These are phyloP conservation scores for Andricus grossulariae DNA, from an alignment of 1,140 invertebrate species.

Conservation along the genomic window DNA sequence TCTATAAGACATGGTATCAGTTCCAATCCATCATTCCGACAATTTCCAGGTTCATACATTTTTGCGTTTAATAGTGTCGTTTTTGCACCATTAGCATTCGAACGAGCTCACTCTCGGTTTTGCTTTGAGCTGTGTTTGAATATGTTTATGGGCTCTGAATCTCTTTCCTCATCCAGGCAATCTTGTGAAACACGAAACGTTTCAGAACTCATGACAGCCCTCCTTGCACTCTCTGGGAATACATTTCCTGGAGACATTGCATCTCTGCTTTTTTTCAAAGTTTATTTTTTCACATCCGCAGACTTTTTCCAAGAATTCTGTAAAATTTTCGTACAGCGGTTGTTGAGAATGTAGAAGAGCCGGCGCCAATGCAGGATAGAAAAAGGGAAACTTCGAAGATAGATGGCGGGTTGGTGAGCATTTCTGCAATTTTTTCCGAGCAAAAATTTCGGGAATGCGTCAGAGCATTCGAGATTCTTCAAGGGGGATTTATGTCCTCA, in stretches of 20 bases:
- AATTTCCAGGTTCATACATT: background rate
- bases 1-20: background rate
- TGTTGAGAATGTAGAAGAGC: background rate
- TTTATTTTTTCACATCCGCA: background rate
- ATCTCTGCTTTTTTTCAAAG: background rate
- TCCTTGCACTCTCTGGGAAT: conserved; percentile 5
- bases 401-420: background rate
- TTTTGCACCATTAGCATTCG: conserved; percentile 4
- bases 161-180: conserved; percentile 17
- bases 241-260: background rate
- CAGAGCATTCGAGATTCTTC: conserved; percentile 2
- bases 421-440: background rate
- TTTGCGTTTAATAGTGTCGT: background rate
- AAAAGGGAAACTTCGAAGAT: background rate
- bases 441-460: conserved; percentile 16
- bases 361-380: background rate
- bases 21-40: background rate
- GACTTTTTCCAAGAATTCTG: background rate
- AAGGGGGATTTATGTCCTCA: background rate
- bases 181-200: conserved; percentile 17
- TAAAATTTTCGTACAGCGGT: background rate
- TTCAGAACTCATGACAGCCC: conserved; percentile 6
- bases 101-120: background rate
- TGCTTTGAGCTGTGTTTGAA: conserved; percentile 24
- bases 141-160: conserved; percentile 13